A percentile compares a stretch with the other conserved stretches of the same genome.
phyloP scores from a whole-genome alignment of 2,797 vertebrate species.

The Yasuhikotakia modesta region DNA sequence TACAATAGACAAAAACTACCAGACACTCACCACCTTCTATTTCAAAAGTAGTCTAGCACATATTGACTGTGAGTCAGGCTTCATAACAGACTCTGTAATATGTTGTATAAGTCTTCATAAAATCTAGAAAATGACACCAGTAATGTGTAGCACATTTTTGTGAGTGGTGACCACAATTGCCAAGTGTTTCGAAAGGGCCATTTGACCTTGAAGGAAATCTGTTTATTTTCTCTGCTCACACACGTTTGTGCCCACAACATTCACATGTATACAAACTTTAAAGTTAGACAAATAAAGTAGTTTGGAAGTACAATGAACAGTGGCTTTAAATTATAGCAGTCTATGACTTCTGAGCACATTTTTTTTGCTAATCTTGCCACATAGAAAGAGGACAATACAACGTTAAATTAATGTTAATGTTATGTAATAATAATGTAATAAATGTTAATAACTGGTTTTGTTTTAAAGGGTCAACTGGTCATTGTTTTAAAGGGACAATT shows the following conservation, averaged over 20 bases:
- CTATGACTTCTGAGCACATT: constrained; percentile 23
- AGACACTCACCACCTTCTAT: constrained; percentile 18
- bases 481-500: too few relatives aligned
- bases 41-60: constrained; percentile 24
- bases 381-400: constrained; percentile 14
- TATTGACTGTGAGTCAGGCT: constrained; percentile 36
- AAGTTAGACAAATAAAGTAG: constrained; percentile 26
- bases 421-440: too few relatives aligned
- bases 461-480: too few relatives aligned
- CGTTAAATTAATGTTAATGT: too few relatives aligned
- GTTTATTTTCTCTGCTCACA: not conserved
- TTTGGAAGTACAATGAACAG: constrained; percentile 36
- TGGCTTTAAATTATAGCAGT: constrained; percentile 35
- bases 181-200: constrained; percentile 9
- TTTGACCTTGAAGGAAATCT: constrained; percentile 3
- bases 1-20: constrained; percentile 28
- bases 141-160: constrained; percentile 28
- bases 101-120: constrained; percentile 37
- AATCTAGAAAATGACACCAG: constrained; percentile 26
- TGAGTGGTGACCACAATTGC: constrained; percentile 30
- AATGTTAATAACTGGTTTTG: too few relatives aligned
- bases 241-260: not conserved
- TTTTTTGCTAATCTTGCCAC: constrained; percentile 11
- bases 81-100: constrained; percentile 25
- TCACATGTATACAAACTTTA: not conserved